These are phyloP conservation scores for Melinopterus prodromus DNA, from an alignment of 2,888 invertebrate species.

Conservation along the genomic window DNA sequence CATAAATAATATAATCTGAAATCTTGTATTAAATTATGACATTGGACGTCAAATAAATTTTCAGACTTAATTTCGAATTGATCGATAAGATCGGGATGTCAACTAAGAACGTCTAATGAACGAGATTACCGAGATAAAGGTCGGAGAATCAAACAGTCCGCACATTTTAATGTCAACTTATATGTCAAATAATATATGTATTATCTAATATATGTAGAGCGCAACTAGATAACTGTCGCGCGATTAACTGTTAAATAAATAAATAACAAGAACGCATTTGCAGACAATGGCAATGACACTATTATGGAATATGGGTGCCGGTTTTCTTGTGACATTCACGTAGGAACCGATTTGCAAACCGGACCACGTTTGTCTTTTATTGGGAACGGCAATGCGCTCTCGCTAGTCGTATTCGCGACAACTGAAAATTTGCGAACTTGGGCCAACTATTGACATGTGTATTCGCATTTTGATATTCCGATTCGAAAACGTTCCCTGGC, in stretches of 20 bases:
- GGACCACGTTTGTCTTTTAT: constrained; percentile 4
- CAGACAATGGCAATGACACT: constrained; percentile 21
- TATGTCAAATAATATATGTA: neutral
- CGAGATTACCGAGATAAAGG: neutral
- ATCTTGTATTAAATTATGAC: neutral
- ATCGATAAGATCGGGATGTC: constrained; percentile 4
- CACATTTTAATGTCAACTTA: neutral
- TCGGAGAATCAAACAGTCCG: neutral
- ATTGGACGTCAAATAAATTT: neutral
- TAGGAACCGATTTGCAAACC: neutral
- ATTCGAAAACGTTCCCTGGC: no score
- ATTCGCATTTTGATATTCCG: no score
- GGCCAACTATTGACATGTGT: no score
- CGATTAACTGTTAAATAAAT: neutral
- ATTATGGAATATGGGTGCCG: constrained; percentile 20
- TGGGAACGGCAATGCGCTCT: neutral
- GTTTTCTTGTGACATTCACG: constrained; percentile 12
- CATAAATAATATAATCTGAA: neutral
- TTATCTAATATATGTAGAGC: neutral
- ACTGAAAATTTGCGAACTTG: no score
- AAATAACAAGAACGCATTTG: neutral
- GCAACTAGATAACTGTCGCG: neutral
- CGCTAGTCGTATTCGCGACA: neutral
- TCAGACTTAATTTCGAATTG: constrained; percentile 4
- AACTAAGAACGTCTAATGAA: neutral